These are phyloP conservation scores for Eolophus roseicapilla DNA, from an alignment of 2,113 vertebrate genomes.

Conservation along the genomic window DNA sequence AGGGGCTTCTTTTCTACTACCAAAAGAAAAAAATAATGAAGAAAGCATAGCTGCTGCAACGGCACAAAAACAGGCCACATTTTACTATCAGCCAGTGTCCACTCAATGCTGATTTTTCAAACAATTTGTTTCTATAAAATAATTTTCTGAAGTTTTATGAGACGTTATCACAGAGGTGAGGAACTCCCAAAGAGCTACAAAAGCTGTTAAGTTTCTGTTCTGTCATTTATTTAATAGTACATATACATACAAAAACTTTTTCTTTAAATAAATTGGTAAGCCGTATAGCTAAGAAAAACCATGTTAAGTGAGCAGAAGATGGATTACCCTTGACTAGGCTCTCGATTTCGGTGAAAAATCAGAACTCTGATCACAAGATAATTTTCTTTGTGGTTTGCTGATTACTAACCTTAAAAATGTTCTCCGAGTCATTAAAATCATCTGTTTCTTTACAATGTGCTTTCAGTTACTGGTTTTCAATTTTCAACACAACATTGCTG, in stretches of 20 bases:
- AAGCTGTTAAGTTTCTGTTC: background rate
- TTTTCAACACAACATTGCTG: background rate
- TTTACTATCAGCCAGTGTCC: background rate
- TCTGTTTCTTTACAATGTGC: constrained; percentile 34
- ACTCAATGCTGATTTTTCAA: background rate
- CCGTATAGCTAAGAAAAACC: background rate
- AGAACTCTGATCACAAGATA: constrained; percentile 42
- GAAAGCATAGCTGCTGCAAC: background rate
- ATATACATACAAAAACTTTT: background rate
- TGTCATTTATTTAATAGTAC: background rate
- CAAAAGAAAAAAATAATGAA: background rate
- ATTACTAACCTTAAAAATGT: constrained; percentile 58
- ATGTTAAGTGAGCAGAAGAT: background rate
- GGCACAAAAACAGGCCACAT: background rate
- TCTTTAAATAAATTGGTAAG: background rate
- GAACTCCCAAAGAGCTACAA: background rate
- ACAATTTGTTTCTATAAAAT: background rate
- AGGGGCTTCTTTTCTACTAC: background rate
- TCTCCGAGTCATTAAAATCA: constrained; percentile 15
- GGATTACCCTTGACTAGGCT: constrained; percentile 31
- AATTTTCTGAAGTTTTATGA: background rate
- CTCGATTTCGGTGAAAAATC: constrained; percentile 31
- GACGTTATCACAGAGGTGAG: background rate
- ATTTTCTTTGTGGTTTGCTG: constrained; percentile 58
- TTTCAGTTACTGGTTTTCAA: constrained; percentile 51